phyloP scores from a whole-genome alignment of 2,888 invertebrate genomes.

The Xestia rhomboidea region DNA sequence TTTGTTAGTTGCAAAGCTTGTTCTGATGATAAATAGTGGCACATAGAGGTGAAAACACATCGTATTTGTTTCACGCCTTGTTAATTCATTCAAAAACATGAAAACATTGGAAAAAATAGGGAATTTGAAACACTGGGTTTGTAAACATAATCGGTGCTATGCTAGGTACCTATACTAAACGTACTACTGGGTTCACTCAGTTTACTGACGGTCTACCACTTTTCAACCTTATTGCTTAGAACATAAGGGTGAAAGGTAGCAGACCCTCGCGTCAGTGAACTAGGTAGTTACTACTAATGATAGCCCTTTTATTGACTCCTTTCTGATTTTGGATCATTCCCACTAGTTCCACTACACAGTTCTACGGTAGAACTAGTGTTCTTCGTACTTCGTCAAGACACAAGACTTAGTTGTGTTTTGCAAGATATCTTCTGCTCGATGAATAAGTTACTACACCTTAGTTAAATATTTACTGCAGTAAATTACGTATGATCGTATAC shows the following conservation, averaged over 20 bases:
- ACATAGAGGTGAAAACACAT: neutral
- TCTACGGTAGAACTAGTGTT: too few species aligned
- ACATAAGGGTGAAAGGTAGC: too few species aligned
- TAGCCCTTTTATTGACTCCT: neutral
- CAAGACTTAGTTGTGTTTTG: neutral
- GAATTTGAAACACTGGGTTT: neutral
- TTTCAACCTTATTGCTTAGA: too few species aligned
- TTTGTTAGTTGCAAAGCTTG: slow-evolving; percentile 5
- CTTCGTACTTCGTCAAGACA: neutral
- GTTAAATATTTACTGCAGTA: neutral
- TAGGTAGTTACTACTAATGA: neutral
- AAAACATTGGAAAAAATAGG: slow-evolving; percentile 16
- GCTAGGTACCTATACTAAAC: too few species aligned
- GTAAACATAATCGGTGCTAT: neutral
- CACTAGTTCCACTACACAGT: too few species aligned
- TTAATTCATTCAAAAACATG: neutral
- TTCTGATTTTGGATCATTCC: neutral
- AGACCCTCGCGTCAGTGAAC: too few species aligned
- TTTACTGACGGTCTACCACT: too few species aligned
- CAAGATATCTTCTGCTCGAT: neutral
- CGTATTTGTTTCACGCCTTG: neutral
- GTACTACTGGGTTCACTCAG: too few species aligned
- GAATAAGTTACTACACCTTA: neutral
- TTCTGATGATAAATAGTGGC: neutral
- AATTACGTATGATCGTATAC: neutral